Percentiles rank a stretch among this genome's conserved stretches.
phyloP scores from a whole-genome alignment of 1,140 invertebrate species.

The Daktulosphaira vitifoliae region DNA sequence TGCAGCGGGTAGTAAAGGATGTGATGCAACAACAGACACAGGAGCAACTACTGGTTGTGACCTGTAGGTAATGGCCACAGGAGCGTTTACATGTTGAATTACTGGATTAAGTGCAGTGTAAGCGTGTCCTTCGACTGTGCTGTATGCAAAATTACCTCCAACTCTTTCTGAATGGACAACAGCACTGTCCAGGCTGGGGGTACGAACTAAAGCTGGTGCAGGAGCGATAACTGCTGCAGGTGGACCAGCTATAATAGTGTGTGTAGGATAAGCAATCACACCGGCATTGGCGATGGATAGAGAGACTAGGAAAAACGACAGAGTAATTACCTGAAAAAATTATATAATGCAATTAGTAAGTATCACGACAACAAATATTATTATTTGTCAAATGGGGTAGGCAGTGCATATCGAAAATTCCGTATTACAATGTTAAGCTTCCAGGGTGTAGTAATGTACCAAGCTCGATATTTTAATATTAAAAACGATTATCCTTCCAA shows the following conservation, averaged over 20 bases:
- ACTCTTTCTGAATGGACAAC: conserved; percentile 48
- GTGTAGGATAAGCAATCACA: background rate
- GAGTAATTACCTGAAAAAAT: conserved; percentile 4
- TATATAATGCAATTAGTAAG: no score
- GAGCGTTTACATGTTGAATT: conserved; percentile 40
- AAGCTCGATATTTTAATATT: no score
- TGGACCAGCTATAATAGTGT: conserved; percentile 19
- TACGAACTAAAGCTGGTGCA: conserved; percentile 43
- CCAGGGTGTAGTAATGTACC: no score
- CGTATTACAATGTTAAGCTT: no score
- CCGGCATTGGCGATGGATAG: background rate
- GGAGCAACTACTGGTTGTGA: conserved; percentile 36
- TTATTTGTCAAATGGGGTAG: no score
- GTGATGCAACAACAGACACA: conserved; percentile 14
- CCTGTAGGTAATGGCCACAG: conserved; percentile 39
- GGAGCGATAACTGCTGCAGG: conserved; percentile 35
- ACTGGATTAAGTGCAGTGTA: conserved; percentile 46
- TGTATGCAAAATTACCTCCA: conserved; percentile 51
- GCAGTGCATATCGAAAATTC: no score
- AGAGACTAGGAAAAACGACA: conserved; percentile 33
- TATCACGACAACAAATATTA: no score
- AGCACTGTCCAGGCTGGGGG: conserved; percentile 48
- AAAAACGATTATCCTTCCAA: no score
- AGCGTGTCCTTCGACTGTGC: conserved; percentile 48
- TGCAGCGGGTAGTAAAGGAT: background rate